Evolutionary conservation across 2,888 invertebrate genomes (phyloP), one percentile per base, ranked within the genome.

Genomic region (Zaprionus obscuricornis): DNA sequence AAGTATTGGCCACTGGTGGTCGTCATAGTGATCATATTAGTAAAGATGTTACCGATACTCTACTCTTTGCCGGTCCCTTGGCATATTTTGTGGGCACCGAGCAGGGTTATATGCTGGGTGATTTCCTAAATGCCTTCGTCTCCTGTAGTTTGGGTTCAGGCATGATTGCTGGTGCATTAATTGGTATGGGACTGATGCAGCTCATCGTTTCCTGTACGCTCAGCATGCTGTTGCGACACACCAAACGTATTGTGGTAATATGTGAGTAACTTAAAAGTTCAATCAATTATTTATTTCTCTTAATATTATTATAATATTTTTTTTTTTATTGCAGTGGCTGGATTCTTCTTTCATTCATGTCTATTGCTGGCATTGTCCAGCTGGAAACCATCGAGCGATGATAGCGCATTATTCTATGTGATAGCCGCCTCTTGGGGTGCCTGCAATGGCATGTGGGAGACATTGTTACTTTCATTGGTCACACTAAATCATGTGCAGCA

Each of bases 391-490:
- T 94, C 95, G 0, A 93, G 93, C 57, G 95, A 96, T 47, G 96
- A 96, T 79, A 93, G 95, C 10, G 96, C 96, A 0, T 91, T 96
- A 45, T 95, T 96, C 58, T 95, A 95, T 70, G 95, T 96, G 14
- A 95, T 96, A 43, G 95, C 95, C 1, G 95, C 96, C 0, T 95
- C 95, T 0, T 96, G 96, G 96, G 96, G 96, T 10, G 96, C 96
- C 1, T 96, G 96, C 89, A 95, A 96, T 50, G 95, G 95, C 13
- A 94, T 96, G 70, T 96, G 96, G 96, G 96, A 96, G 85, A 95
- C 95, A 2, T 88, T 93, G 14, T 88, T 91, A 43, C 91, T 90
- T 36, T 89, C 90, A n/a, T 67, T 90, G 54, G 86, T 90, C 31
- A 90, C 90, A 2, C 76, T 89, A 3, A 90, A 89, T 47, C 90